A percentile compares a stretch with the other conserved stretches of the same genome.
These are phyloP conservation scores for Xestia c-nigrum DNA, from an alignment of 2,888 invertebrate species.

Conservation along the genomic window DNA sequence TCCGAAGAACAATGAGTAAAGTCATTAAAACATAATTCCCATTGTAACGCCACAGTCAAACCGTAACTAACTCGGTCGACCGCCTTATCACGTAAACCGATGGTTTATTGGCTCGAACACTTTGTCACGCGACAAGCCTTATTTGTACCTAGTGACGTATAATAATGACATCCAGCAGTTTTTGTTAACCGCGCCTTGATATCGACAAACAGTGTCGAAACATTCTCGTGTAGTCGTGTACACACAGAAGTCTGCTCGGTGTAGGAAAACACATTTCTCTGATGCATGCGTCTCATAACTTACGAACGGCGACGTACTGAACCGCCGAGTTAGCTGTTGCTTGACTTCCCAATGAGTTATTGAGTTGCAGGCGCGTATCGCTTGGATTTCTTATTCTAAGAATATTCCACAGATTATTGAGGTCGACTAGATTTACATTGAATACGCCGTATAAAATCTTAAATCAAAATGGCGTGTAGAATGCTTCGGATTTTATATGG, in stretches of 20 bases:
- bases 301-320: slow-evolving; percentile 60
- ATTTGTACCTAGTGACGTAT: slow-evolving; percentile 69
- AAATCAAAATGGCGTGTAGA: slow-evolving; percentile 55
- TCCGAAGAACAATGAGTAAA: slow-evolving; percentile 74
- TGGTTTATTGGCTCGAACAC: slow-evolving; percentile 73
- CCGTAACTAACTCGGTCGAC: slow-evolving; percentile 66
- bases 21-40: slow-evolving; percentile 76
- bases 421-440: slow-evolving; percentile 56
- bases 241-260: slow-evolving; percentile 47
- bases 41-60: slow-evolving; percentile 72
- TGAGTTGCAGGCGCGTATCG: slow-evolving; percentile 65
- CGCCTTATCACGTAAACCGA: slow-evolving; percentile 75
- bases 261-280: slow-evolving; percentile 63
- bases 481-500: slow-evolving; percentile 54
- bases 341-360: slow-evolving; percentile 69
- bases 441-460: slow-evolving; percentile 54
- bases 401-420: slow-evolving; percentile 62
- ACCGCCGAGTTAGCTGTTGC: slow-evolving; percentile 69
- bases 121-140: slow-evolving; percentile 74
- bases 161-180: slow-evolving; percentile 52
- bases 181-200: slow-evolving; percentile 43
- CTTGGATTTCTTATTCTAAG: slow-evolving; percentile 63
- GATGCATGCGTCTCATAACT: slow-evolving; percentile 70
- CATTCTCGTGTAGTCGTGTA: slow-evolving; percentile 7
- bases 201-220: slow-evolving; percentile 50